These are phyloP conservation scores for Drosophila virilis DNA, from an alignment of 1,140 invertebrate species.

Conservation along the genomic window DNA sequence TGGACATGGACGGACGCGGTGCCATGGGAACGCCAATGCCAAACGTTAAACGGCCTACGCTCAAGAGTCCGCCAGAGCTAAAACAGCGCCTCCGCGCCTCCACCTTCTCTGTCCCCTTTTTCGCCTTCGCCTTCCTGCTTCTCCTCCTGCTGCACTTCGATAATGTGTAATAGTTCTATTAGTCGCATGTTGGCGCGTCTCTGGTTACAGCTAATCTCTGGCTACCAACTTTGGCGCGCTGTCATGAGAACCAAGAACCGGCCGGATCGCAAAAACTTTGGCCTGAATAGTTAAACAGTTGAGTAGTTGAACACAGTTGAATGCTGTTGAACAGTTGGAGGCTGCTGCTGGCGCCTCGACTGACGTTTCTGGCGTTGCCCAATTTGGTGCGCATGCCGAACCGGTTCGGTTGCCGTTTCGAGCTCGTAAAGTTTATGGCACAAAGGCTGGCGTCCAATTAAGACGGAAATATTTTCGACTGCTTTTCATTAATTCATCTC, in stretches of 20 bases:
- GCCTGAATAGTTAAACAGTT: constrained; percentile 71
- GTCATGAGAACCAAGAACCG: constrained; percentile 74
- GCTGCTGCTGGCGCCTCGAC: constrained; percentile 62
- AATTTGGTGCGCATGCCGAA: constrained; percentile 68
- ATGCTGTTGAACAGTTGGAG: constrained; percentile 17
- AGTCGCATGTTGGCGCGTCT: constrained; percentile 74
- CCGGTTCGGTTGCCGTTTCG: constrained; percentile 51
- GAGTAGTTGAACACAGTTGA: constrained; percentile 33
- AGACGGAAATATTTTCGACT: constrained; percentile 71
- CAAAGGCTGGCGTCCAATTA: constrained; percentile 66
- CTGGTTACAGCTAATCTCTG: constrained; percentile 73
- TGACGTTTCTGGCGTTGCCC: constrained; percentile 54
- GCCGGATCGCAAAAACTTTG: constrained; percentile 62
- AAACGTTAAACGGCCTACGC: constrained; percentile 60
- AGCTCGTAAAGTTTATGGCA: constrained; percentile 58
- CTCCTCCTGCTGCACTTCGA: constrained; percentile 34
- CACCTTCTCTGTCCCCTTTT: not conserved
- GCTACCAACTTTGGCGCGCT: constrained; percentile 73
- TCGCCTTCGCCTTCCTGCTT: too few relatives aligned
- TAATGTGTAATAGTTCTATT: constrained; percentile 82
- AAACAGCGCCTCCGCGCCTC: not conserved
- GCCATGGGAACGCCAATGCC: constrained; percentile 58
- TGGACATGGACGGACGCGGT: constrained; percentile 23
- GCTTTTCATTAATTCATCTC: constrained; percentile 32
- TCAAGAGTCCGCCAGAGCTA: constrained; percentile 9